Percentiles rank a stretch among this genome's conserved stretches.
phyloP scores from a whole-genome alignment of 2,113 vertebrate genomes.

The Dendrocopos noguchii region DNA sequence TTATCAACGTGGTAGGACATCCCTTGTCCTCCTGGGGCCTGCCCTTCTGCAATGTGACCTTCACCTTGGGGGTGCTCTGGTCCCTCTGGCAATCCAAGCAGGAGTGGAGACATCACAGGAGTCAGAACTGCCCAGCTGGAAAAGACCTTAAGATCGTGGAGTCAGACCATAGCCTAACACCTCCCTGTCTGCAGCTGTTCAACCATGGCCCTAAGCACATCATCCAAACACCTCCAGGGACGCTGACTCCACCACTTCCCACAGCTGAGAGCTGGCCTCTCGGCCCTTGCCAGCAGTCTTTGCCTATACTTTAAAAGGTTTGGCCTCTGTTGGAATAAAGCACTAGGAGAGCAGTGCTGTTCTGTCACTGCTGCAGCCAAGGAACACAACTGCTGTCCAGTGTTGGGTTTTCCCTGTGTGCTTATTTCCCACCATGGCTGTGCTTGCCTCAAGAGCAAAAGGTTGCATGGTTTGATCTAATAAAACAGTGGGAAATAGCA shows the following conservation, averaged over 20 bases:
- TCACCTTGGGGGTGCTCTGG: background rate
- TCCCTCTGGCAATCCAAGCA: background rate
- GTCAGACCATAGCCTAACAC: too few relatives aligned
- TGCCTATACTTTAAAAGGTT: background rate
- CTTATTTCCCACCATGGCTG: background rate
- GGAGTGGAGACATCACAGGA: background rate
- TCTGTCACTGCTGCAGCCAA: background rate
- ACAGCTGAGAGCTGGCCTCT: background rate
- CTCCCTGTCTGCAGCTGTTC: too few relatives aligned
- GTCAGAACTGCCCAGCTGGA: too few relatives aligned
- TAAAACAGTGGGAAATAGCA: background rate
- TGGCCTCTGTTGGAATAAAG: background rate
- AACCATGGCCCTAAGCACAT: too few relatives aligned
- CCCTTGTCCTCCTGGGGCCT: background rate
- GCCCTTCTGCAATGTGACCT: background rate
- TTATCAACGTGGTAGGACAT: background rate
- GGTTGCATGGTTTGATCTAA: background rate
- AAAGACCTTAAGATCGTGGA: too few relatives aligned
- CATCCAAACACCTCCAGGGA: too few relatives aligned
- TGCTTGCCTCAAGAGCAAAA: background rate
- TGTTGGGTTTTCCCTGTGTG: background rate
- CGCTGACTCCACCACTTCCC: background rate
- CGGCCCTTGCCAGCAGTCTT: background rate
- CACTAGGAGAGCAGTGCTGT: background rate
- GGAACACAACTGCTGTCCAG: fast-evolving